Evolutionary conservation across 2,797 vertebrate species (phyloP).

Genomic region (Darevskia mixta): DNA sequence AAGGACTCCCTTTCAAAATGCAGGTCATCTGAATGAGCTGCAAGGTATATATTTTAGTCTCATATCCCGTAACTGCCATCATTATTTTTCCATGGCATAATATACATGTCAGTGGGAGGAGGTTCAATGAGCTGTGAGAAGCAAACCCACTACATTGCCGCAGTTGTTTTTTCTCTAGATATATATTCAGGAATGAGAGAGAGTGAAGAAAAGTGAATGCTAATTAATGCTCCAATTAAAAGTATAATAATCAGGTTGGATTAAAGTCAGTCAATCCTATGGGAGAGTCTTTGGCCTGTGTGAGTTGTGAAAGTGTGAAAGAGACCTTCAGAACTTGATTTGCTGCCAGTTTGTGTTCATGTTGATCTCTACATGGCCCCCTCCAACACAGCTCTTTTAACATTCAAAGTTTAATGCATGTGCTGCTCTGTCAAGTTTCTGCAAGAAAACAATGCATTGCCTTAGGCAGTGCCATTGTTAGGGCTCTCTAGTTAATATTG

Average conservation of each 20-base stretch:
- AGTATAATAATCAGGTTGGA: slow-evolving; percentile 22
- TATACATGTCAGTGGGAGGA: slow-evolving; percentile 33
- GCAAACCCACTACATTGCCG: neutral
- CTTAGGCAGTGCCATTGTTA: neutral
- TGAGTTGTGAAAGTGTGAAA: slow-evolving; percentile 34
- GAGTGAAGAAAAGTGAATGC: slow-evolving; percentile 35
- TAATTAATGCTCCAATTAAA: slow-evolving; percentile 46
- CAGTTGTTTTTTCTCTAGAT: slow-evolving; percentile 31
- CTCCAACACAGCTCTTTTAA: slow-evolving; percentile 11
- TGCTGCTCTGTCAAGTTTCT: neutral
- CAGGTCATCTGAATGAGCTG: neutral
- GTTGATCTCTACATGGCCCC: neutral
- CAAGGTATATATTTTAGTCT: slow-evolving; percentile 32
- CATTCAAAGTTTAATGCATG: neutral
- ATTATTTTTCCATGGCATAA: slow-evolving; percentile 26
- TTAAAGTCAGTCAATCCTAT: slow-evolving; percentile 44
- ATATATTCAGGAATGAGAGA: slow-evolving; percentile 26
- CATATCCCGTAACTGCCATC: neutral
- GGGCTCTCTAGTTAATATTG: neutral
- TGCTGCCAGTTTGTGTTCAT: slow-evolving; percentile 29
- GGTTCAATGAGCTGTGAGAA: slow-evolving; percentile 29
- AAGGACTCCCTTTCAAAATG: slow-evolving; percentile 32
- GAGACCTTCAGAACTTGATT: slow-evolving; percentile 43
- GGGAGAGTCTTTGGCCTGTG: slow-evolving; percentile 9
- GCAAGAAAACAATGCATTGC: neutral